phyloP scores from a whole-genome alignment of 2,113 vertebrate genomes.

The Neogobius melanostomus region DNA sequence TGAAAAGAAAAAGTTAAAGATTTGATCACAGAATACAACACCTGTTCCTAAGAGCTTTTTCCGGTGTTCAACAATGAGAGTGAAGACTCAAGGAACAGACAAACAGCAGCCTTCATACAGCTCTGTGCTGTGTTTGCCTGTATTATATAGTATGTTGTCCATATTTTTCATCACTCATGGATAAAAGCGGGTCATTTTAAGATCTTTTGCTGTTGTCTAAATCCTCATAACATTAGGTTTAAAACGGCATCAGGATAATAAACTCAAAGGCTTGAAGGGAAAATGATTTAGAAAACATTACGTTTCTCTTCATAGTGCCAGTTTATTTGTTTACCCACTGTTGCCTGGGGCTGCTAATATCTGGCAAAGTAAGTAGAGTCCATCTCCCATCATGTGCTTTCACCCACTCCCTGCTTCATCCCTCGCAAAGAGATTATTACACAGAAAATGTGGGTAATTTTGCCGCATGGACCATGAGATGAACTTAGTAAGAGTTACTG shows the following conservation, averaged over 20 bases:
- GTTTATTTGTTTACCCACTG: conserved; percentile 26
- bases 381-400: conserved; percentile 35
- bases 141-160: too few species aligned
- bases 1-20: conserved; percentile 28
- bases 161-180: too few species aligned
- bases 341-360: conserved; percentile 31
- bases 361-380: conserved; percentile 26
- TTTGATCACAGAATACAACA: conserved; percentile 21
- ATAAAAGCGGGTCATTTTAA: too few species aligned
- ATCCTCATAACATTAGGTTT: too few species aligned
- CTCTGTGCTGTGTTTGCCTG: too few species aligned
- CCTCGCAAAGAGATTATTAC: conserved; percentile 23
- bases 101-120: too few species aligned
- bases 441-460: conserved; percentile 10
- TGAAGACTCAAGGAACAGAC: background rate
- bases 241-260: conserved; percentile 20
- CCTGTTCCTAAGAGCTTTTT: background rate
- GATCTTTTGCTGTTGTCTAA: too few species aligned
- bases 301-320: conserved; percentile 35
- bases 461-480: conserved; percentile 24
- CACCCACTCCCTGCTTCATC: background rate
- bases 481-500: conserved; percentile 14
- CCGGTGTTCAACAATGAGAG: background rate
- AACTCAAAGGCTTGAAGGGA: conserved; percentile 38
- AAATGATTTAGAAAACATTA: conserved; percentile 20